Evolutionary conservation across 2,113 vertebrate species (phyloP).

Genomic region (Echinops telfairi): DNA sequence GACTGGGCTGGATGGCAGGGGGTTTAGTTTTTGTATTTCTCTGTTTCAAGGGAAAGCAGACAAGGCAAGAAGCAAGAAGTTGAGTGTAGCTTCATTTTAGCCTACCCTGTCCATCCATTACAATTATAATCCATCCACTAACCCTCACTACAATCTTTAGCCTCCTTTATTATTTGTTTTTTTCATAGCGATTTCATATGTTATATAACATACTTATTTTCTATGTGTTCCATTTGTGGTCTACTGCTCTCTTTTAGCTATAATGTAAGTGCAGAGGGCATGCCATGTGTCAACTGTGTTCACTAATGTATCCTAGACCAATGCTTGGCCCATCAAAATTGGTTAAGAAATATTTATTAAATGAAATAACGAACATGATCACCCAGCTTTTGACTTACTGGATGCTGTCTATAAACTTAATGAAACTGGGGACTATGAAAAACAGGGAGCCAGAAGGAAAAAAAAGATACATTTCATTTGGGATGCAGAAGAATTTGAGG

Average conservation of each 20-base stretch:
- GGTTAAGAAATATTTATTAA: constrained; percentile 32
- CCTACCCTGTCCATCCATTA: background rate
- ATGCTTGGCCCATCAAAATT: background rate
- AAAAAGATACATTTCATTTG: background rate
- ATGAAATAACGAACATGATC: background rate
- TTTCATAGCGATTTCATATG: background rate
- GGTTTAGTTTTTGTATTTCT: too few relatives aligned
- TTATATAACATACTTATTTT: background rate
- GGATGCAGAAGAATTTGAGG: background rate
- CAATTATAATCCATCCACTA: background rate
- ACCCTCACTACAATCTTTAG: background rate
- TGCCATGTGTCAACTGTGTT: background rate
- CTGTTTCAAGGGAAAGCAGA: too few relatives aligned
- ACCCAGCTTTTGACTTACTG: background rate
- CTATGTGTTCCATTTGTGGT: background rate
- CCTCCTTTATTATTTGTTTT: background rate
- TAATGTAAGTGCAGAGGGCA: background rate
- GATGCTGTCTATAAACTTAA: background rate
- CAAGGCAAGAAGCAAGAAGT: background rate
- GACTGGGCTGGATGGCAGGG: too few relatives aligned
- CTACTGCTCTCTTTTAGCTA: background rate
- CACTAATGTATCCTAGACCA: background rate
- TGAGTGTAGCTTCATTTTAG: constrained; percentile 16
- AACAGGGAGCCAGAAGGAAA: background rate
- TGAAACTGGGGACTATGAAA: background rate